A percentile compares a stretch with the other conserved stretches of the same genome.
These are phyloP conservation scores for Ceratosolen solmsi DNA, from an alignment of 1,140 invertebrate genomes.

Conservation along the genomic window DNA sequence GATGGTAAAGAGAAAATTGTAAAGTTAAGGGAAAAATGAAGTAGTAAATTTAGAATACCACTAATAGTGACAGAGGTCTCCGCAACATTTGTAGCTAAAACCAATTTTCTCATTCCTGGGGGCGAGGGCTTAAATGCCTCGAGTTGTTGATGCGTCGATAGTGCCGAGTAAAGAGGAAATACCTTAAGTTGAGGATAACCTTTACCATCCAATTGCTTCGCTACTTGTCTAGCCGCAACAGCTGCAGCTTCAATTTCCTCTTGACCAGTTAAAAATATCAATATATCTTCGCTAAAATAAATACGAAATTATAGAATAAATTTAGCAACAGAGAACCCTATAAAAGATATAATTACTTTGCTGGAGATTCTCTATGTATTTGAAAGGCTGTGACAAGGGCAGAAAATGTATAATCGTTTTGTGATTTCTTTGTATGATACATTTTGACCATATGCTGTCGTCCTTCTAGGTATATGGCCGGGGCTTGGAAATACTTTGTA, in stretches of 20 bases:
- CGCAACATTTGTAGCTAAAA: conserved; percentile 98
- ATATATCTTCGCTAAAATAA: conserved; percentile 84
- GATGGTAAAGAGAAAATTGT: too few species aligned
- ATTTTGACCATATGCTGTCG: conserved; percentile 89
- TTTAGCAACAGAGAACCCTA: conserved; percentile 36
- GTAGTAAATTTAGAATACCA: conserved; percentile 63
- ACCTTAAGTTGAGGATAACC: conserved; percentile 78
- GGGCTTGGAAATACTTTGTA: conserved; percentile 89
- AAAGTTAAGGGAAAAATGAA: too few species aligned
- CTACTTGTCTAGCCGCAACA: conserved; percentile 82
- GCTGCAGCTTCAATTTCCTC: conserved; percentile 97
- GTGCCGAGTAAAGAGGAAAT: conserved; percentile 84
- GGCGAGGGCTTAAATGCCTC: conserved; percentile 83
- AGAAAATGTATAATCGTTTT: conserved; percentile 89
- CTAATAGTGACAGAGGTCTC: conserved; percentile 97
- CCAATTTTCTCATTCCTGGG: conserved; percentile 85
- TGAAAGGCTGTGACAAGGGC: conserved; percentile 92
- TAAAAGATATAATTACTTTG: conserved; percentile 76
- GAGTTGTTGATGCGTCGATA: conserved; percentile 84
- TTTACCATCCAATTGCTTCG: conserved; percentile 77
- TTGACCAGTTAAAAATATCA: conserved; percentile 98
- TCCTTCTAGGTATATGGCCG: conserved; percentile 92
- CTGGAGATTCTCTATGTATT: conserved; percentile 87
- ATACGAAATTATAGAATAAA: conserved; percentile 42
- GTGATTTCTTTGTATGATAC: conserved; percentile 82